These are phyloP conservation scores for Julus scandinavius DNA, from an alignment of 2,888 invertebrate genomes.

Conservation along the genomic window DNA sequence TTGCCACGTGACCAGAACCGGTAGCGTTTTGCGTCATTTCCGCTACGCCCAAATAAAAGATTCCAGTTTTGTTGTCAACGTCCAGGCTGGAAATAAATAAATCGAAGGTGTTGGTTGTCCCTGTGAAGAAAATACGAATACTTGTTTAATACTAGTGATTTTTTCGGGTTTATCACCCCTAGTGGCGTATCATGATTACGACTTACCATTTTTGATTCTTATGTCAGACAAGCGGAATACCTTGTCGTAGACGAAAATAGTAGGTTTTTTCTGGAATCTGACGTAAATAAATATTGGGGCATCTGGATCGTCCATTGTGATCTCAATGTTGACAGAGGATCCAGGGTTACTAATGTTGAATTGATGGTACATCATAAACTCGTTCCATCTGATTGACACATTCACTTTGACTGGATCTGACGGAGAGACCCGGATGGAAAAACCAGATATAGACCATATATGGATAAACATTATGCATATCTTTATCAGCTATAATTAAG, in stretches of 20 bases:
- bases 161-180: no score
- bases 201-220: constrained; percentile 50
- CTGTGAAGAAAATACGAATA: neutral
- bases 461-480: no score
- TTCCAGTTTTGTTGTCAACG: constrained; percentile 62
- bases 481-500: no score
- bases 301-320: constrained; percentile 58
- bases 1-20: constrained; percentile 59
- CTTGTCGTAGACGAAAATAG: constrained; percentile 52
- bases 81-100: constrained; percentile 61
- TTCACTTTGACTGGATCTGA: constrained; percentile 60
- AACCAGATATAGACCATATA: no score
- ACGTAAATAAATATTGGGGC: constrained; percentile 52
- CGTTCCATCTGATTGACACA: constrained; percentile 61
- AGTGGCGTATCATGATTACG: constrained; percentile 11
- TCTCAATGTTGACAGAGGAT: constrained; percentile 61
- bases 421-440: no score
- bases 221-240: constrained; percentile 36
- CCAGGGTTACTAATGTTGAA: constrained; percentile 61
- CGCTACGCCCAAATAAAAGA: constrained; percentile 64
- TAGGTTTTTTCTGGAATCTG: constrained; percentile 54
- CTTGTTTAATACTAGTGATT: neutral
- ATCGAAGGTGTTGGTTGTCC: constrained; percentile 49
- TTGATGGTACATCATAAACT: constrained; percentile 62
- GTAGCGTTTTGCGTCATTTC: constrained; percentile 59